Conservation (phyloP, 2,888 invertebrate species). For the Ceramica pisi region DNA sequence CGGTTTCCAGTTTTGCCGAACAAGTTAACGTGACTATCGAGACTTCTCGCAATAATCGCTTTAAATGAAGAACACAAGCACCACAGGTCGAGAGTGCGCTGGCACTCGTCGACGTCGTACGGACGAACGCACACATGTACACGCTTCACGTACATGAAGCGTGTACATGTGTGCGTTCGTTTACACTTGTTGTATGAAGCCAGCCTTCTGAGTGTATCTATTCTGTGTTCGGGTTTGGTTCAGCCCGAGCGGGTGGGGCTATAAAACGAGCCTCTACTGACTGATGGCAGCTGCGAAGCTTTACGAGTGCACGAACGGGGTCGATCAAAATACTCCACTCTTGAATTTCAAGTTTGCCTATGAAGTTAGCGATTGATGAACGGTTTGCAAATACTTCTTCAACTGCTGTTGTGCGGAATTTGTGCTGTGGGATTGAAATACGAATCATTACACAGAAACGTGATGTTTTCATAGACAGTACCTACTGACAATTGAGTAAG, state of each 20-base stretch:
- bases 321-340: constrained; percentile 64
- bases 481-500: too few species aligned
- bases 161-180: neutral
- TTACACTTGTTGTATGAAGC: neutral
- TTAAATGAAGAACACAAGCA: too few species aligned
- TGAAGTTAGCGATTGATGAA: constrained; percentile 1
- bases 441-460: too few species aligned
- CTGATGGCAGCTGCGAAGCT: constrained; percentile 62
- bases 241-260: constrained; percentile 37
- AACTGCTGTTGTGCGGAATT: neutral
- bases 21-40: too few species aligned
- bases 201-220: constrained; percentile 2
- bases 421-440: too few species aligned
- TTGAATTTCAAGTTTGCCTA: constrained; percentile 46
- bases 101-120: too few species aligned
- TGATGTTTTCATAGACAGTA: too few species aligned
- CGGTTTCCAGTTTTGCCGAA: too few species aligned
- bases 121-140: too few species aligned
- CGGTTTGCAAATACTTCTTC: neutral
- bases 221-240: neutral
- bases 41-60: too few species aligned
- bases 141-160: too few species aligned
- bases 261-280: constrained; percentile 54
- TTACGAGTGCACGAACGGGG: constrained; percentile 65
- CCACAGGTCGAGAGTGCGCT: too few species aligned